These are phyloP conservation scores for Chrosomus eos DNA, from an alignment of 2,797 vertebrate species.

Conservation along the genomic window DNA sequence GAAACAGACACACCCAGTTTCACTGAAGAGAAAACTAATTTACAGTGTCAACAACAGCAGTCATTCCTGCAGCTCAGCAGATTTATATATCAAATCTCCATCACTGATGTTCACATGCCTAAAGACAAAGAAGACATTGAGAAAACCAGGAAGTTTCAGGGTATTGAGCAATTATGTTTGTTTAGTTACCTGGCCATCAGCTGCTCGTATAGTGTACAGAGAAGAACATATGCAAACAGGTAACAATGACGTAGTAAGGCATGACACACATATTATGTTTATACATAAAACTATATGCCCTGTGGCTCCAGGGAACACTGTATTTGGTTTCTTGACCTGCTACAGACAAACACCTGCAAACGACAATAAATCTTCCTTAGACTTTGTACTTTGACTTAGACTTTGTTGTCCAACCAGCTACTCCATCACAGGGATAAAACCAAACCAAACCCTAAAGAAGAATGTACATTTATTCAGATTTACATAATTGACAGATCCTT, in stretches of 20 bases:
- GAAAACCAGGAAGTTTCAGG: not conserved
- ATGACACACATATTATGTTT: not conserved
- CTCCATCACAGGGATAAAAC: not conserved
- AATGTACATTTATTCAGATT: not conserved
- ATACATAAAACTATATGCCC: not conserved
- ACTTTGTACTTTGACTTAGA: not conserved
- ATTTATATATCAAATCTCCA: not conserved
- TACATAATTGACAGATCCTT: not conserved
- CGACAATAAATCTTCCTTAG: not conserved
- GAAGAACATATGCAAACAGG: conserved; percentile 5
- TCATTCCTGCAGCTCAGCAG: not conserved
- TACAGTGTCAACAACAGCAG: not conserved
- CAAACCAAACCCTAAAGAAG: not conserved
- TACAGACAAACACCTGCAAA: not conserved
- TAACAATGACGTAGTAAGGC: not conserved
- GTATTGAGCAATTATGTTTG: not conserved
- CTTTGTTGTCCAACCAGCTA: not conserved
- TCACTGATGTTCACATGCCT: conserved; percentile 8
- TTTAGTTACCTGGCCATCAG: not conserved
- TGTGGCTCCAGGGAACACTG: not conserved
- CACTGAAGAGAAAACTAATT: not conserved
- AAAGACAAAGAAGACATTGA: not conserved
- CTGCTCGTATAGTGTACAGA: not conserved
- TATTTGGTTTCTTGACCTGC: not conserved
- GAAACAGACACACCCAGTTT: conserved; percentile 46